A percentile compares a stretch with the other conserved stretches of the same genome.
phyloP scores from a whole-genome alignment of 30 jellyfish, hydroid and myxozoan species.

The Cassiopea xamachana region DNA sequence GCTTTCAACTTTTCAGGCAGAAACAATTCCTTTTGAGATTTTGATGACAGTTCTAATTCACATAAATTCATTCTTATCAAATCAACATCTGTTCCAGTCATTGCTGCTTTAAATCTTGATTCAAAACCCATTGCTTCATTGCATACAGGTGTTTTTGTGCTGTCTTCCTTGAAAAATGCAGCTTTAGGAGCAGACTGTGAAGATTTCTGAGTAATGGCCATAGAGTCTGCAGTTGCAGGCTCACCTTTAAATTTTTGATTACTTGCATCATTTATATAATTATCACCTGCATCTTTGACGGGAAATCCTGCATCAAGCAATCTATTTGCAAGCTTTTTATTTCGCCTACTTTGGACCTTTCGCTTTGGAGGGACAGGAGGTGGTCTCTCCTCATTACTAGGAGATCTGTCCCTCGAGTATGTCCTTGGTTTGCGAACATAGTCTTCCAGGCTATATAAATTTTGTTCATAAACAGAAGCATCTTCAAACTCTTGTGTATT shows the following conservation, averaged over 20 bases:
- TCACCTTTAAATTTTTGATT: background rate
- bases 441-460: constrained; percentile 9
- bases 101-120: constrained; percentile 21
- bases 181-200: background rate
- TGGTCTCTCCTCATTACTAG: constrained; percentile 63
- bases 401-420: constrained; percentile 41
- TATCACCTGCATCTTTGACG: background rate
- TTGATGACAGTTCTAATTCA: constrained; percentile 49
- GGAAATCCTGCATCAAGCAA: constrained; percentile 49
- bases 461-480: background rate
- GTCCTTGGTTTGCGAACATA: constrained; percentile 55
- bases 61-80: constrained; percentile 27
- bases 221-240: background rate
- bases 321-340: constrained; percentile 42
- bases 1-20: background rate
- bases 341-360: constrained; percentile 43
- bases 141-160: background rate
- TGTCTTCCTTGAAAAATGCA: background rate
- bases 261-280: background rate
- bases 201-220: no score
- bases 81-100: constrained; percentile 35
- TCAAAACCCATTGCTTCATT: constrained; percentile 27
- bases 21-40: constrained; percentile 1
- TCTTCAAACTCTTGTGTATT: background rate
- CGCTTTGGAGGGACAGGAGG: constrained; percentile 82